Evolutionary conservation across 2,888 invertebrate genomes (phyloP).

Genomic region (Metacarcinus magister): DNA sequence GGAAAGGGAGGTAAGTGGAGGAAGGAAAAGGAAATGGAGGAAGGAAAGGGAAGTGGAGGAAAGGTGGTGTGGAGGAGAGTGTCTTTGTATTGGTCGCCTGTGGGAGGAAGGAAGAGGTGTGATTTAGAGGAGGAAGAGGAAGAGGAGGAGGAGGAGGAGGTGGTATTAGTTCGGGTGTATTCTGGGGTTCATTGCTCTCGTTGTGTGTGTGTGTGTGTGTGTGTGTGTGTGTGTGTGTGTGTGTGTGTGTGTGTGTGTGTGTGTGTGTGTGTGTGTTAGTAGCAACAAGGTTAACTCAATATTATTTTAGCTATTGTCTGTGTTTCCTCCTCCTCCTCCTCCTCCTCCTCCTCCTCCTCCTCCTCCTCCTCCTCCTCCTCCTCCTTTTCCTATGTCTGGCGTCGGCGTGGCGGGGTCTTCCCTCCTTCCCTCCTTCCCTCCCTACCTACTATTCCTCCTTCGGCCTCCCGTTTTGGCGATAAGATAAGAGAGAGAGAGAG

Average conservation of each 20-base stretch:
- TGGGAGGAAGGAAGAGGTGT: neutral
- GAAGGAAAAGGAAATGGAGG: too few species aligned
- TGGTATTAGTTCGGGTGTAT: neutral
- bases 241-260: constrained; percentile 44
- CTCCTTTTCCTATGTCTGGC: neutral
- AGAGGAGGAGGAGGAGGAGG: constrained; percentile 37
- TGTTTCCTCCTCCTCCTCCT: neutral
- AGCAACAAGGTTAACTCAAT: neutral
- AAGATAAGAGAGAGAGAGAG: neutral
- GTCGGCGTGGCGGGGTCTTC: neutral
- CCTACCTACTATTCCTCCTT: neutral
- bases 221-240: neutral
- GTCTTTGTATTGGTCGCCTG: neutral
- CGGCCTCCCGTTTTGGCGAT: neutral
- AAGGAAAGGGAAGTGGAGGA: neutral
- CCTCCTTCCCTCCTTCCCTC: neutral
- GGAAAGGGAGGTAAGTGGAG: neutral
- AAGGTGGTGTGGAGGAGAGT: neutral
- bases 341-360: neutral
- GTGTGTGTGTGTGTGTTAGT: constrained; percentile 31
- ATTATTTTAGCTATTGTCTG: neutral
- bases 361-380: neutral
- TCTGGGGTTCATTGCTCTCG: neutral
- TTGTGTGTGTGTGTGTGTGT: neutral
- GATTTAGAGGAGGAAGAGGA: neutral